Percentiles rank a stretch among this genome's conserved stretches.
Evolutionary conservation across 1,140 invertebrate species (phyloP).

Genomic region (Drosophila trapezifrons): DNA sequence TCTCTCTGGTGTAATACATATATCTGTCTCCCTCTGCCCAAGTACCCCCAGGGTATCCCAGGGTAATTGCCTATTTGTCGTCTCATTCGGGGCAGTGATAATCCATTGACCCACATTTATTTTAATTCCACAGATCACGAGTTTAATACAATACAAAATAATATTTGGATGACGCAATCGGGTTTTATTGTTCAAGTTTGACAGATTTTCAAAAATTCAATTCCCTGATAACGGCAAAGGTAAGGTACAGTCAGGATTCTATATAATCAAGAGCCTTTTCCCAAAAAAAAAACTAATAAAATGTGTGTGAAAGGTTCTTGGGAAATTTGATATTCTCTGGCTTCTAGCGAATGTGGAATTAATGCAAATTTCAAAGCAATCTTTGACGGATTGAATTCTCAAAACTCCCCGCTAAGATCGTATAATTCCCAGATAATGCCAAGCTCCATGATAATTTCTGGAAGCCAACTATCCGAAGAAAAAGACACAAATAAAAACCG

Average conservation of each 20-base stretch:
- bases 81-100: conserved; percentile 32
- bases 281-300: too few relatives aligned
- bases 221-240: conserved; percentile 23
- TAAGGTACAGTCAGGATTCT: conserved; percentile 8
- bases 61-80: conserved; percentile 11
- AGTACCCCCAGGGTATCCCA: not conserved
- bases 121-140: conserved; percentile 33
- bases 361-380: not conserved
- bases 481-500: conserved; percentile 23
- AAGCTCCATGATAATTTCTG: not conserved
- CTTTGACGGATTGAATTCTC: not conserved
- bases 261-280: too few relatives aligned
- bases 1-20: not conserved
- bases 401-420: conserved; percentile 3
- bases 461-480: conserved; percentile 22
- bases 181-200: conserved; percentile 25
- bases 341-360: not conserved
- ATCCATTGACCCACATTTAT: conserved; percentile 55
- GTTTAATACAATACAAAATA: conserved; percentile 19
- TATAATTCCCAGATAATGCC: not conserved
- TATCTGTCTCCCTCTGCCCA: not conserved
- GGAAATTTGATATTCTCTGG: not conserved
- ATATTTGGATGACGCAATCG: conserved; percentile 49
- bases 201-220: conserved; percentile 18
- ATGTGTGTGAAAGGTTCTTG: too few relatives aligned